phyloP scores from a whole-genome alignment of 2,113 vertebrate species.

The Bostrychus sinensis region DNA sequence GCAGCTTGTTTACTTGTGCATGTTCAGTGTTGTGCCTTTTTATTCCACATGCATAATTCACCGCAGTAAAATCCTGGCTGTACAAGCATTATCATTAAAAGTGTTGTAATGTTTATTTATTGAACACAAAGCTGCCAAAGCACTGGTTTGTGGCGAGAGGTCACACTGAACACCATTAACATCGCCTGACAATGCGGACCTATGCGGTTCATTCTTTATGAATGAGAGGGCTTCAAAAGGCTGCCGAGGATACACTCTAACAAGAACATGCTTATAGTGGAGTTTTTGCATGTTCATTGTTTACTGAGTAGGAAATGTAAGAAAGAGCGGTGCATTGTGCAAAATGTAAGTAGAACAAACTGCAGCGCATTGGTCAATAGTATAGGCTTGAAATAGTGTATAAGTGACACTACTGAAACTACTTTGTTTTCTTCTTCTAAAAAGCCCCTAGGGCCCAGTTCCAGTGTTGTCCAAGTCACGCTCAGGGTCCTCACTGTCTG shows the following conservation, averaged over 20 bases:
- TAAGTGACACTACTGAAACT: too few relatives aligned
- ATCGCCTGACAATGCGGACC: neutral
- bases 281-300: neutral
- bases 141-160: neutral
- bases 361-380: too few relatives aligned
- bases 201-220: neutral
- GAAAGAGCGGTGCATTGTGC: neutral
- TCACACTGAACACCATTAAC: neutral
- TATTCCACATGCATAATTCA: conserved; percentile 16
- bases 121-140: conserved; percentile 4
- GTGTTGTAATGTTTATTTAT: conserved; percentile 7
- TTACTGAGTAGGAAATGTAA: neutral
- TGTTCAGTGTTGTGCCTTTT: neutral
- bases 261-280: neutral
- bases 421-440: too few relatives aligned
- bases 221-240: neutral
- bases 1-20: neutral
- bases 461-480: too few relatives aligned
- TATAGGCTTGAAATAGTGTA: too few relatives aligned
- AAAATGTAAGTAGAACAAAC: too few relatives aligned
- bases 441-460: too few relatives aligned
- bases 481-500: too few relatives aligned
- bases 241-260: neutral
- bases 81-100: neutral
- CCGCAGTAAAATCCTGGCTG: neutral